Evolutionary conservation across 1,140 invertebrate genomes (phyloP).

Genomic region (Portunus trituberculatus): DNA sequence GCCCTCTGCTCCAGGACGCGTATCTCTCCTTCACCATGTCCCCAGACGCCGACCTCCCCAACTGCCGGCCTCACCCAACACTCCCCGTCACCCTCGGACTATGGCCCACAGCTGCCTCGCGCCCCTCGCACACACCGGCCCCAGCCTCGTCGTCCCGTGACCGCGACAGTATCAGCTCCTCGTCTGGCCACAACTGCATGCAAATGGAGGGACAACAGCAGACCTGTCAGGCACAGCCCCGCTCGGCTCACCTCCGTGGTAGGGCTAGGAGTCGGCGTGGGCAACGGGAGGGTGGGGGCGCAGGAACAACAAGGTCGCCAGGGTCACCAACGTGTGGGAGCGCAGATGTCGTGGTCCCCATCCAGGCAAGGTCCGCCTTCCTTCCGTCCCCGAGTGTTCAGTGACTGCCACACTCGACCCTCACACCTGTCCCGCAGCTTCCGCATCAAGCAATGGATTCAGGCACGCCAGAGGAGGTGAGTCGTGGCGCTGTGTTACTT

Average conservation of each 20-base stretch:
- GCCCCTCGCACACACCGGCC: not conserved
- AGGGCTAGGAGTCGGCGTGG: not conserved
- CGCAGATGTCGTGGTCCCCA: conserved; percentile 34
- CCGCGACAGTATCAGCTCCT: not conserved
- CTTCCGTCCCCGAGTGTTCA: conserved; percentile 28
- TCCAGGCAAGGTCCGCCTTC: not conserved
- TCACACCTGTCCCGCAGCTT: conserved; percentile 41
- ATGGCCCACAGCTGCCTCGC: not conserved
- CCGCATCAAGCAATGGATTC: conserved; percentile 67
- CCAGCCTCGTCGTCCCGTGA: not conserved
- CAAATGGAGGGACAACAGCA: not conserved
- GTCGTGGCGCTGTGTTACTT: not conserved
- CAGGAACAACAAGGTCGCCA: no score
- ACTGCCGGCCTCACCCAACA: not conserved
- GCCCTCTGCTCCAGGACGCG: not conserved
- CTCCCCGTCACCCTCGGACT: not conserved
- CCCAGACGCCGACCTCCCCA: not conserved
- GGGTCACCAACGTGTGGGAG: not conserved
- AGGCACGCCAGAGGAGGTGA: conserved; percentile 55
- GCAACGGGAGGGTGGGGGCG: not conserved
- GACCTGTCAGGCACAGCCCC: not conserved
- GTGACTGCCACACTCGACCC: conserved; percentile 11
- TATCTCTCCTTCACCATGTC: not conserved
- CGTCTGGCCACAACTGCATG: not conserved
- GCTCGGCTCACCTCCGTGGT: not conserved